Conservation (phyloP, 2,888 invertebrate genomes). For the Drosophila macrospina region DNA sequence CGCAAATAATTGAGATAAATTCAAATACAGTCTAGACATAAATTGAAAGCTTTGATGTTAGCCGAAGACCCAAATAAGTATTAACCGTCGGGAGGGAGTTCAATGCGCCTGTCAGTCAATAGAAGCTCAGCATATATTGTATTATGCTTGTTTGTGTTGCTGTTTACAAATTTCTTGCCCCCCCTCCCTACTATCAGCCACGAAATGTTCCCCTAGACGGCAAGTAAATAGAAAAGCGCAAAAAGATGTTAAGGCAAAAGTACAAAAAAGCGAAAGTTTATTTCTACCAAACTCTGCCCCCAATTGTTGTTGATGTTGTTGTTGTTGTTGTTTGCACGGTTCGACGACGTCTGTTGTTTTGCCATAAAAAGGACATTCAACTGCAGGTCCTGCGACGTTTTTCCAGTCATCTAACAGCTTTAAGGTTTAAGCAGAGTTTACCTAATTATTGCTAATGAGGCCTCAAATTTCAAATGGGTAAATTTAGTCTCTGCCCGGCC, state of each 20-base stretch:
- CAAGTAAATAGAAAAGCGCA: slow-evolving; percentile 21
- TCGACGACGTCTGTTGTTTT: slow-evolving; percentile 51
- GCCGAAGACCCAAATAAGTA: slow-evolving; percentile 2
- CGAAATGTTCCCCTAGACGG: slow-evolving; percentile 1
- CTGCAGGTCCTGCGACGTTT: slow-evolving; percentile 57
- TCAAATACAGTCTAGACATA: slow-evolving; percentile 26
- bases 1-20: background rate
- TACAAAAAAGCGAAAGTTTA: slow-evolving; percentile 55
- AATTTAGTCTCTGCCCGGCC: slow-evolving; percentile 11
- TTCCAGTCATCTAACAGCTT: background rate
- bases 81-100: slow-evolving; percentile 3
- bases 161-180: background rate
- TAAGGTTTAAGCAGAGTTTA: slow-evolving; percentile 14
- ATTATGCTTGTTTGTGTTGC: slow-evolving; percentile 32
- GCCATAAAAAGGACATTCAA: slow-evolving; percentile 72
- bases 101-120: slow-evolving; percentile 27
- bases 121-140: slow-evolving; percentile 12
- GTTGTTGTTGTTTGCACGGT: slow-evolving; percentile 13
- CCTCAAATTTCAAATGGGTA: slow-evolving; percentile 35
- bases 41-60: slow-evolving; percentile 4
- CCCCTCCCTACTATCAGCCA: background rate
- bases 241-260: background rate
- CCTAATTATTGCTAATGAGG: slow-evolving; percentile 52
- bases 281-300: slow-evolving; percentile 16
- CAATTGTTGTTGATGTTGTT: slow-evolving; percentile 32